A percentile compares a stretch with the other conserved stretches of the same genome.
Evolutionary conservation across 2,113 vertebrate genomes (phyloP).

Genomic region (Emydocephalus ijimae): DNA sequence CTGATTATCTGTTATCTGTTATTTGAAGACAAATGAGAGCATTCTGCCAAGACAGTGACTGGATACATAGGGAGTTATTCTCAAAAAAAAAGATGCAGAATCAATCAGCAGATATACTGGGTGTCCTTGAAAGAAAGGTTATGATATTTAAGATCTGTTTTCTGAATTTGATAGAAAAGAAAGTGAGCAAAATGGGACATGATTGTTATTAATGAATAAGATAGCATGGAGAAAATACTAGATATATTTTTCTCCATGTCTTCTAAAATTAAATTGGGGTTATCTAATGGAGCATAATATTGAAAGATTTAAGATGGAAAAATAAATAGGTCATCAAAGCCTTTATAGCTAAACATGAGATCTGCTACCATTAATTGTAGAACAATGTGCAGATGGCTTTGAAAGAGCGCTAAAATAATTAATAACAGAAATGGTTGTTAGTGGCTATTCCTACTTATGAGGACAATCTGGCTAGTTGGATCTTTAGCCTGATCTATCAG

Average conservation of each 20-base stretch:
- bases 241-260: background rate
- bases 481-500: background rate
- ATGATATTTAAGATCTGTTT: background rate
- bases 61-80: background rate
- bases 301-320: background rate
- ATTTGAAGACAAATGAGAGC: background rate
- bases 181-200: background rate
- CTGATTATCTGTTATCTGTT: no score
- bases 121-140: background rate
- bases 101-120: background rate
- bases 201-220: background rate
- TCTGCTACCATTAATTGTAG: background rate
- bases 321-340: background rate
- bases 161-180: background rate
- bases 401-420: background rate
- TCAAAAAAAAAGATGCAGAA: background rate
- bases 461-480: background rate
- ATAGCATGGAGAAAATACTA: background rate
- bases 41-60: background rate
- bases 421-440: background rate
- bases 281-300: background rate
- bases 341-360: background rate
- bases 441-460: background rate
- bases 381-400: background rate
- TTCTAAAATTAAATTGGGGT: background rate